These are phyloP conservation scores for Apostichopus parvimensis DNA, from an alignment of 35 echinoderm and acorn worm species.

Conservation along the genomic window DNA sequence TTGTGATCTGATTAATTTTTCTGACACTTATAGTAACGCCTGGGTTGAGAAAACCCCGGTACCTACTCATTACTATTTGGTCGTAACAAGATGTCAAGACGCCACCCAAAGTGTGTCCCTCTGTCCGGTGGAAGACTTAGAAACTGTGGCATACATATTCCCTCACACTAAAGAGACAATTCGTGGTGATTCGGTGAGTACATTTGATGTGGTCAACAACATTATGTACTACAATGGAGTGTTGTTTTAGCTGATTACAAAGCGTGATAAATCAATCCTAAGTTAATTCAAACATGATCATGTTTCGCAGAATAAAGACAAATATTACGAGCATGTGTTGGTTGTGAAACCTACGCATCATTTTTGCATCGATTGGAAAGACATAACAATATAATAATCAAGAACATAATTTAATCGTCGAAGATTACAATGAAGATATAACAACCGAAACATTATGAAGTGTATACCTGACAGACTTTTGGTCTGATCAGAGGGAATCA, in stretches of 20 bases:
- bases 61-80: conserved; percentile 48
- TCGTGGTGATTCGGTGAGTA: conserved; percentile 31
- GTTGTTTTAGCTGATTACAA: not conserved
- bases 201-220: not conserved
- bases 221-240: too few relatives aligned
- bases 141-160: conserved; percentile 28
- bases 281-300: not conserved
- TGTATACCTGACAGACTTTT: too few relatives aligned
- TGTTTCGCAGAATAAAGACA: too few relatives aligned
- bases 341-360: too few relatives aligned
- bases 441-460: too few relatives aligned
- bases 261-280: not conserved
- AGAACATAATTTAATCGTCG: too few relatives aligned
- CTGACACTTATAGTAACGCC: conserved; percentile 2
- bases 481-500: too few relatives aligned
- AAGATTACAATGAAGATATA: not conserved
- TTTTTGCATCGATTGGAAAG: too few relatives aligned
- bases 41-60: conserved; percentile 44
- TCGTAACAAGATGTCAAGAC: not conserved
- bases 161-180: conserved; percentile 31
- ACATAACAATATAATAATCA: too few relatives aligned
- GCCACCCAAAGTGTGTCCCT: not conserved
- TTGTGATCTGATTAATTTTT: not conserved
- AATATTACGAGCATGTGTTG: too few relatives aligned
- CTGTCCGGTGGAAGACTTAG: not conserved